These are phyloP conservation scores for Atherinosoma microstoma DNA, from an alignment of 2,797 vertebrate species.

Conservation along the genomic window DNA sequence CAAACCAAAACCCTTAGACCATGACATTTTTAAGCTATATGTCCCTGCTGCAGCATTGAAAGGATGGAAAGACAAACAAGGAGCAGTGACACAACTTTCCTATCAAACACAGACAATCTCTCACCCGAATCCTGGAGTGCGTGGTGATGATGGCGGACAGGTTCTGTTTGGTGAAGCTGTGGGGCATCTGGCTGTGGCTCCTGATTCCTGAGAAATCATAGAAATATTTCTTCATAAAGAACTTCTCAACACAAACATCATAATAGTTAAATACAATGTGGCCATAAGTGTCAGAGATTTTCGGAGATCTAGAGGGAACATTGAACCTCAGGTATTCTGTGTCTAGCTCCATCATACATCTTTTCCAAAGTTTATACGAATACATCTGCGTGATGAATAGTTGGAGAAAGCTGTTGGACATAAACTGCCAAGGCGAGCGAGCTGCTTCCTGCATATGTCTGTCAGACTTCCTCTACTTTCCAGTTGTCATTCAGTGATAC, in stretches of 20 bases:
- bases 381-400: slow-evolving; percentile 32
- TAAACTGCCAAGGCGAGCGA: slow-evolving; percentile 2
- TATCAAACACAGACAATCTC: slow-evolving; percentile 3
- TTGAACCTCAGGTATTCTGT: slow-evolving; percentile 16
- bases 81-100: neutral
- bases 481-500: slow-evolving; percentile 50
- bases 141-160: slow-evolving; percentile 40
- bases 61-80: neutral
- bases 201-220: slow-evolving; percentile 56
- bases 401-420: slow-evolving; percentile 33
- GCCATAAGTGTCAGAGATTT: slow-evolving; percentile 1
- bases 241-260: slow-evolving; percentile 11
- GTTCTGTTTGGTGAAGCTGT: slow-evolving; percentile 25
- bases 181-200: slow-evolving; percentile 29
- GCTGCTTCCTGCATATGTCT: slow-evolving; percentile 54
- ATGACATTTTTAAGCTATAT: no score
- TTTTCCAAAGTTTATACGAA: slow-evolving; percentile 21
- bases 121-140: slow-evolving; percentile 63
- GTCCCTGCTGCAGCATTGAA: neutral
- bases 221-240: neutral
- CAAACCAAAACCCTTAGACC: no score
- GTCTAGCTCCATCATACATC: slow-evolving; percentile 16
- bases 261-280: slow-evolving; percentile 10
- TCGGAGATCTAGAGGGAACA: neutral
- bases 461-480: slow-evolving; percentile 55